Base-by-base conservation (phyloP, 2,888 invertebrate genomes). In the Polydrusus tereticollis region DNA sequence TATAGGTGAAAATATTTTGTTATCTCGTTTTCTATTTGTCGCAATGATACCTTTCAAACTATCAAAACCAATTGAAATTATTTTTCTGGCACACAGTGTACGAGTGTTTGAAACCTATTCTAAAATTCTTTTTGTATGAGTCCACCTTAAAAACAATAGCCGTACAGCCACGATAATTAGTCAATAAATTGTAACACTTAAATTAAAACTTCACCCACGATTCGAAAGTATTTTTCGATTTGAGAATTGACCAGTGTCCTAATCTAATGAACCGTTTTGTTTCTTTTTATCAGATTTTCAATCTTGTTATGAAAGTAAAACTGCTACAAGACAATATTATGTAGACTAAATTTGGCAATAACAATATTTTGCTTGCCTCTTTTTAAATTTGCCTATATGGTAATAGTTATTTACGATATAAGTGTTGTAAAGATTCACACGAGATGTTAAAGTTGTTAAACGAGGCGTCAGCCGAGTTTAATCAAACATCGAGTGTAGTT, bases 251-350 rank as follows among this genome's bases (percentile, higher is more conserved):
- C 57, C 58, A 66, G 43, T 66, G 58, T 66, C 57, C 66, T 63
- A 68, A 68, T 68, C 73, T 69, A 73, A 73, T 73, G 60, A 73
- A 73, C 73, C 69, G 69, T 73, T 73, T 73, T 73, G 73, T 69
- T 60, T 66, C 29, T n/a, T 66, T 64, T 72, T 68, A 68, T 68
- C 72, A 55, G 47, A 23, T 29, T 68, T 23, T 33, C 58, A 63
- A 72, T 72, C 72, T 72, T 50, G 64, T 63, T 72, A 38, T 68
- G 68, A 72, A 68, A 72, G 68, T 57, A 68, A 68, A n/a, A n/a
- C n/a, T n/a, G n/a, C n/a, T n/a, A 68, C 55, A 55, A 65, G 55
- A 57, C 16, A 52, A 66, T 43, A 64, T 45, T 71, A 62, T 68
- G 63, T 72, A 45, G 72, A 72, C 18, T 68, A 68, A 68, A 72